These are phyloP conservation scores for Esox masquinongy DNA, from an alignment of 2,797 vertebrate genomes.

Conservation along the genomic window DNA sequence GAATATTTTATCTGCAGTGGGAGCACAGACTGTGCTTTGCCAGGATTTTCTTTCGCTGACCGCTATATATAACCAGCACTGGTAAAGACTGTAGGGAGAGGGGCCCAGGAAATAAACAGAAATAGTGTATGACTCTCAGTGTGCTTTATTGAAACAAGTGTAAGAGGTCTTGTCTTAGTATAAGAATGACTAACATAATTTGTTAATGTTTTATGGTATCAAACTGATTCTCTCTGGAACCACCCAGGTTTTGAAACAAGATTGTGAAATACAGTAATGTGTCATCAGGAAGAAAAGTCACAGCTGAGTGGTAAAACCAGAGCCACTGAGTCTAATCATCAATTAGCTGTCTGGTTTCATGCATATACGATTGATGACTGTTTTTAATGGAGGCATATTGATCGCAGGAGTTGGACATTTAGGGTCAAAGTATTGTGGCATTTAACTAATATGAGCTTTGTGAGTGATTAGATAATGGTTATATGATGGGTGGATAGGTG, in stretches of 20 bases:
- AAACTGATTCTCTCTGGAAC: not conserved
- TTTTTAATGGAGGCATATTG: not conserved
- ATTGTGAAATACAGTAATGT: slow-evolving; percentile 10
- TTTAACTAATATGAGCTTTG: not conserved
- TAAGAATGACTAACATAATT: not conserved
- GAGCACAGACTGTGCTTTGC: not conserved
- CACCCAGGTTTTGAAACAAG: slow-evolving; percentile 24
- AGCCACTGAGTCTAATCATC: slow-evolving; percentile 32
- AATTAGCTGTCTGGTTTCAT: slow-evolving; percentile 26
- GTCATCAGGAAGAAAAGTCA: slow-evolving; percentile 12
- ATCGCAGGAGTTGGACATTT: not conserved
- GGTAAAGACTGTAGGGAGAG: not conserved
- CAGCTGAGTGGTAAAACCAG: not conserved
- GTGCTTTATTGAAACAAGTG: not conserved
- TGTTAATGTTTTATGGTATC: not conserved
- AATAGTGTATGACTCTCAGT: not conserved
- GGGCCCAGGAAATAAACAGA: not conserved
- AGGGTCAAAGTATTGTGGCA: not conserved
- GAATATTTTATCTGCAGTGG: slow-evolving; percentile 4
- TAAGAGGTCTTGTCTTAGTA: not conserved
- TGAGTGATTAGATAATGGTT: not conserved
- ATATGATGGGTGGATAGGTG: not conserved
- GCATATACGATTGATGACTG: not conserved
- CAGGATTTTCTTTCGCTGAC: not conserved
- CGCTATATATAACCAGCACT: not conserved